Base-by-base conservation (phyloP, 2,888 invertebrate species). In the Andrena chrysosceles region DNA sequence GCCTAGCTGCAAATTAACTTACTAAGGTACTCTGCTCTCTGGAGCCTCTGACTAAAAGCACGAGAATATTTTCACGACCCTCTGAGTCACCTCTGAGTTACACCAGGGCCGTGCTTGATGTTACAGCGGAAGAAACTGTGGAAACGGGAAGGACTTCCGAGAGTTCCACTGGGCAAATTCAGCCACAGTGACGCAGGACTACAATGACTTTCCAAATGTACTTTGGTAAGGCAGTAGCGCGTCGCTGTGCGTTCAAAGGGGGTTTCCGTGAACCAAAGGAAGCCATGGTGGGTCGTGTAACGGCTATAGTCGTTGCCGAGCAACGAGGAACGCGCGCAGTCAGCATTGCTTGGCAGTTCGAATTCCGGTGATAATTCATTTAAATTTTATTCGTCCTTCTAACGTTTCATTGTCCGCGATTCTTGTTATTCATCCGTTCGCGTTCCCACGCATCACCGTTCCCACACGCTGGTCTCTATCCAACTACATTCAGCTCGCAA, bases 401-500 rank as follows among this genome's bases (percentile, higher is more conserved):
- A 33, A 8, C 48, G 42, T 64, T 20, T 26, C 23, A 10, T 54
- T 62, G 31, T 13, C 8, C 48, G 48, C 54, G 48, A 33, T 20
- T 13, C 20, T 26, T 62, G 67, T 49, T 77, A 63, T 63, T 35
- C 62, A 13, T 59, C 16, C 35, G 42, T 1, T 35, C 42, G 48
- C 35, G 26, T 10, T 33, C 73, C 16, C 31, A 62, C 52, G 23
- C 72, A n/a, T n/a, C 29, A 2, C 29, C 60, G 13, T 67, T 48
- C 16, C 16, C 3, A 29, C 48, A 20, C 2, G 13, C 59, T 79
- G 68, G 63, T 68, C 56, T 48, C 48, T n/a, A 26, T 48, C 33
- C 78, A 59, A 29, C 35, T 49, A 35, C 35, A 69, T 33, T 54
- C 67, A 42, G 10, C 62, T 59, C 60, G 60, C 60, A 77, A 64